phyloP scores from a whole-genome alignment of 2,113 vertebrate genomes.

The Xiphophorus maculatus region DNA sequence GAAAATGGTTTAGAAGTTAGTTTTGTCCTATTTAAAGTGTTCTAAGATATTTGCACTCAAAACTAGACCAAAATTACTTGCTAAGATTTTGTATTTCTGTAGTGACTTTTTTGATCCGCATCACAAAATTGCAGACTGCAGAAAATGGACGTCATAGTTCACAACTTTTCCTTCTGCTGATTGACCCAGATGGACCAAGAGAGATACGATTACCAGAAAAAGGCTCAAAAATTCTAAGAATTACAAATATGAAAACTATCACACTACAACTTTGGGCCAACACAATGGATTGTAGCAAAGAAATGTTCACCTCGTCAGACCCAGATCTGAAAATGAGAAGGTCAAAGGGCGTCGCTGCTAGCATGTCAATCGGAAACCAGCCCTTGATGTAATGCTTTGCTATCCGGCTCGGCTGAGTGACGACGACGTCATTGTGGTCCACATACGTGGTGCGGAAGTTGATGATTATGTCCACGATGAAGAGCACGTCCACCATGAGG shows the following conservation, averaged over 20 bases:
- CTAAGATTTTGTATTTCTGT: too few relatives aligned
- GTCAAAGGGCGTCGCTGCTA: slow-evolving; percentile 95
- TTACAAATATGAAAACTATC: neutral
- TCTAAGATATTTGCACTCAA: too few relatives aligned
- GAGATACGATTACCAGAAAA: too few relatives aligned
- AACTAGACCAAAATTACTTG: too few relatives aligned
- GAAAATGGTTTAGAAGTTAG: too few relatives aligned
- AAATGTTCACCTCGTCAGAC: slow-evolving; percentile 89
- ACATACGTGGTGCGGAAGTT: slow-evolving; percentile 97
- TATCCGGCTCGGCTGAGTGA: slow-evolving; percentile 88
- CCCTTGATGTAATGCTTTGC: slow-evolving; percentile 95
- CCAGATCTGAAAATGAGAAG: slow-evolving; percentile 92
- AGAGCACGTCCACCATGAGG: slow-evolving; percentile 94
- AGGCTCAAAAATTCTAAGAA: neutral
- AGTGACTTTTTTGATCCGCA: too few relatives aligned
- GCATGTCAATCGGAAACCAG: slow-evolving; percentile 97
- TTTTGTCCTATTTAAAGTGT: too few relatives aligned
- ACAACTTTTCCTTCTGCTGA: too few relatives aligned
- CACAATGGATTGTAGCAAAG: neutral
- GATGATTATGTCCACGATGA: slow-evolving; percentile 94
- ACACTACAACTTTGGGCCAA: neutral
- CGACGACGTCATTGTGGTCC: slow-evolving; percentile 91
- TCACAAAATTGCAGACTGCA: too few relatives aligned
- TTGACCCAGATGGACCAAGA: too few relatives aligned
- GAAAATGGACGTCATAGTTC: too few relatives aligned